phyloP scores from a whole-genome alignment of 2,113 vertebrate genomes.

The Cephalopterus ornatus region DNA sequence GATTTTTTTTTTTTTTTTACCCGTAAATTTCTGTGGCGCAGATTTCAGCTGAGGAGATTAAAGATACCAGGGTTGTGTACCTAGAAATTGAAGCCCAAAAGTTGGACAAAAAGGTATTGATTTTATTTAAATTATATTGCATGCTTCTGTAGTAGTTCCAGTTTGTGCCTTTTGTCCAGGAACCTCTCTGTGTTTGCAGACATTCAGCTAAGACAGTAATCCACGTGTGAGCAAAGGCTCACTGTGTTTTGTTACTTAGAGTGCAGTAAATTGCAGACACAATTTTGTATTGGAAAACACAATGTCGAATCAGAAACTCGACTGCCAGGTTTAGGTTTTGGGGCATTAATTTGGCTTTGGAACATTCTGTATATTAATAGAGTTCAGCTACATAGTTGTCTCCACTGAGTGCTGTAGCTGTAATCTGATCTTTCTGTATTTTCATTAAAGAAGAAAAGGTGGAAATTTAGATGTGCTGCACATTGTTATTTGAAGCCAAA shows the following conservation, averaged over 20 bases:
- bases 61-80: slow-evolving; percentile 82
- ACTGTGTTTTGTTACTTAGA: not conserved
- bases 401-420: not conserved
- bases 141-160: not conserved
- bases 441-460: not conserved
- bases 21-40: not conserved
- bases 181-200: not conserved
- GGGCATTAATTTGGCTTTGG: not conserved
- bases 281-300: not conserved
- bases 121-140: not conserved
- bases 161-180: not conserved
- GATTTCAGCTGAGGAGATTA: slow-evolving; percentile 89
- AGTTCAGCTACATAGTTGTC: not conserved
- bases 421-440: not conserved
- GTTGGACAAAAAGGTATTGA: slow-evolving; percentile 89
- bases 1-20: rapidly evolving
- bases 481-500: not conserved
- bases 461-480: not conserved
- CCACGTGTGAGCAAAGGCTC: not conserved
- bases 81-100: slow-evolving; percentile 86
- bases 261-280: not conserved
- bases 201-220: not conserved
- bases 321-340: not conserved
- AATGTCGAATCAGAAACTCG: not conserved
- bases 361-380: not conserved